Percentiles rank a stretch among this genome's conserved stretches.
phyloP scores from a whole-genome alignment of 2,888 invertebrate genomes.

The Pelosia muscerda region DNA sequence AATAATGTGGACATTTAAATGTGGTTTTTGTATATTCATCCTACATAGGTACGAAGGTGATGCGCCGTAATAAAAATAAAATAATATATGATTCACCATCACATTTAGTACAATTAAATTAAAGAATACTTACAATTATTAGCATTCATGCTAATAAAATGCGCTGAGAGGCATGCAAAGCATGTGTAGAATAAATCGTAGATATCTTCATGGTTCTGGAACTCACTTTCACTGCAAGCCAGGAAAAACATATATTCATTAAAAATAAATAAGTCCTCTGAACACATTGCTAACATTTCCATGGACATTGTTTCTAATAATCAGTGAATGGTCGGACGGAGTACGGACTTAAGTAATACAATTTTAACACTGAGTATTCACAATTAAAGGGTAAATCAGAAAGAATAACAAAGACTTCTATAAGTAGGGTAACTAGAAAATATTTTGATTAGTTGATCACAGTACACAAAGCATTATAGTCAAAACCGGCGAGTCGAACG shows the following conservation, averaged over 20 bases:
- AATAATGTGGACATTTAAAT: too few species aligned
- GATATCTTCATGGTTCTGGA: conserved; percentile 93
- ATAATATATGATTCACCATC: background rate
- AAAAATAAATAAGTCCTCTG: conserved; percentile 17
- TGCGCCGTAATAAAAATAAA: too few species aligned
- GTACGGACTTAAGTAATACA: background rate
- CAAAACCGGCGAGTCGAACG: background rate
- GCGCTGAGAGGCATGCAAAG: conserved; percentile 94
- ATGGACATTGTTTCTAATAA: conserved; percentile 23
- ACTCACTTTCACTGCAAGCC: conserved; percentile 92
- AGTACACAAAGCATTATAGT: background rate
- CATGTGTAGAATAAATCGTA: conserved; percentile 95
- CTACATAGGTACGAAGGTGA: background rate
- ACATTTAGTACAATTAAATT: too few species aligned
- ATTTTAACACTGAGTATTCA: background rate
- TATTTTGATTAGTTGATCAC: conserved; percentile 2
- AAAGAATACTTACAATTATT: conserved; percentile 89
- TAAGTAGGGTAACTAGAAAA: conserved; percentile 29
- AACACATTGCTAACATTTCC: too few species aligned
- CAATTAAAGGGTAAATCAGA: background rate
- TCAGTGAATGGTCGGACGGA: too few species aligned
- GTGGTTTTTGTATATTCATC: background rate
- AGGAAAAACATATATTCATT: conserved; percentile 24
- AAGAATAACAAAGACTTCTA: conserved; percentile 5
- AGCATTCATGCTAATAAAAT: conserved; percentile 92